Conservation (phyloP, 2,888 invertebrate species). For the Carcina quercana region DNA sequence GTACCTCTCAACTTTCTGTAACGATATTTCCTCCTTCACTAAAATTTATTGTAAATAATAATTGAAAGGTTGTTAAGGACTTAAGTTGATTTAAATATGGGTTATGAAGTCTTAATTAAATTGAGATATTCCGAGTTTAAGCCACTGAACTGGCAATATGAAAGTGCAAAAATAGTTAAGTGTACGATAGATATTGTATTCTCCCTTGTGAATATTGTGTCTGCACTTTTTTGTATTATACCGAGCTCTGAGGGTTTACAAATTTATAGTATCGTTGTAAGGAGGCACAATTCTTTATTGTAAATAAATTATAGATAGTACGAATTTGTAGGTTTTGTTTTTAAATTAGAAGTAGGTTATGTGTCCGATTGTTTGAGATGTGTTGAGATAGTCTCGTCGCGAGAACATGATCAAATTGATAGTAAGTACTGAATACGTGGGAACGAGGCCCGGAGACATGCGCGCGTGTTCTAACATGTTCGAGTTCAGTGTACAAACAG, state of each 20-base stretch:
- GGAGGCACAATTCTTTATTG: conserved; percentile 69
- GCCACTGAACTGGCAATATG: conserved; percentile 66
- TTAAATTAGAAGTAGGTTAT: conserved; percentile 39
- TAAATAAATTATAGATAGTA: conserved; percentile 65
- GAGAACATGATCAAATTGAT: conserved; percentile 25
- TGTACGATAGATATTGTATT: conserved; percentile 63
- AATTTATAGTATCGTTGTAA: conserved; percentile 54
- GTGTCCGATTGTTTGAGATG: not conserved
- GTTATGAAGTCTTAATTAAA: conserved; percentile 69
- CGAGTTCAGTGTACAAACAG: conserved; percentile 25
- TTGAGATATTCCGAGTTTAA: conserved; percentile 72
- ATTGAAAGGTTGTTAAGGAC: conserved; percentile 42
- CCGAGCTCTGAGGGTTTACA: conserved; percentile 49
- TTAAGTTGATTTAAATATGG: conserved; percentile 54
- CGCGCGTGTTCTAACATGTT: conserved; percentile 31
- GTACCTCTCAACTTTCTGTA: conserved; percentile 48
- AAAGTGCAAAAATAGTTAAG: conserved; percentile 72
- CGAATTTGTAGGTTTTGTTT: conserved; percentile 47
- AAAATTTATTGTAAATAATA: conserved; percentile 56
- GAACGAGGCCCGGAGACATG: not conserved
- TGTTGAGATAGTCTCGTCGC: conserved; percentile 3
- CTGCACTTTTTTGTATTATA: conserved; percentile 67
- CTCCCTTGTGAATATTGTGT: conserved; percentile 67
- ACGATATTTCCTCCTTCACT: conserved; percentile 53
- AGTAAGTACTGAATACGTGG: conserved; percentile 9